Percentiles rank a stretch among this genome's conserved stretches.
Conservation (phyloP, 2,113 vertebrate species). For the Raja brachyura region DNA sequence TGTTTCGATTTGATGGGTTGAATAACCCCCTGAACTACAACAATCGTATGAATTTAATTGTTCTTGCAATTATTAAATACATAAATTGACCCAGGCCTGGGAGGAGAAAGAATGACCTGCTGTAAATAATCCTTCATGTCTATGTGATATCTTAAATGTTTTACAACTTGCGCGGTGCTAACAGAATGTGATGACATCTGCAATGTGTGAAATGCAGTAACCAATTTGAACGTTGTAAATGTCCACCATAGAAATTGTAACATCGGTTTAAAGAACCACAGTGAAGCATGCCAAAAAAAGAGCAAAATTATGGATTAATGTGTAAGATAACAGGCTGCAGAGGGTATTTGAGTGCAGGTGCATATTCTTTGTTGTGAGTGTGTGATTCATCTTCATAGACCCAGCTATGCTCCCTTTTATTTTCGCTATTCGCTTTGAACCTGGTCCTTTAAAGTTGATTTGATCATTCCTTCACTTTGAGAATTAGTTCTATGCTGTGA, state of each 20-base stretch:
- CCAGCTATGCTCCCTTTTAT: background rate
- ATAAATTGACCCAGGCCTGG: background rate
- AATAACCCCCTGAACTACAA: too few relatives aligned
- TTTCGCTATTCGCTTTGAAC: conserved; percentile 10
- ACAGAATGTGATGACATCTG: background rate
- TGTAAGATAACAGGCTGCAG: background rate
- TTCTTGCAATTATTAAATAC: background rate
- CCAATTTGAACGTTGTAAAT: background rate
- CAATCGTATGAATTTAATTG: too few relatives aligned
- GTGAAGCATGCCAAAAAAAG: background rate
- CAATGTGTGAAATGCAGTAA: background rate
- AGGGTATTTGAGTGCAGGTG: background rate
- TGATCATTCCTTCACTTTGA: background rate
- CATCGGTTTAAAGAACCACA: background rate
- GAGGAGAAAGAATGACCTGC: background rate
- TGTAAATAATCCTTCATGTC: background rate
- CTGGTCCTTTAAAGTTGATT: background rate
- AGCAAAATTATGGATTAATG: background rate
- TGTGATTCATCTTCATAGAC: conserved; percentile 6
- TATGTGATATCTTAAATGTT: background rate
- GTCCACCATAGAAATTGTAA: background rate
- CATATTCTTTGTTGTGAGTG: background rate
- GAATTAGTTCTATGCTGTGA: background rate
- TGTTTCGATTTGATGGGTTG: too few relatives aligned
- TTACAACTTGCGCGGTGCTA: background rate